Base-by-base conservation (phyloP, 2,888 invertebrate genomes). In the Stictocephala bisonia region DNA sequence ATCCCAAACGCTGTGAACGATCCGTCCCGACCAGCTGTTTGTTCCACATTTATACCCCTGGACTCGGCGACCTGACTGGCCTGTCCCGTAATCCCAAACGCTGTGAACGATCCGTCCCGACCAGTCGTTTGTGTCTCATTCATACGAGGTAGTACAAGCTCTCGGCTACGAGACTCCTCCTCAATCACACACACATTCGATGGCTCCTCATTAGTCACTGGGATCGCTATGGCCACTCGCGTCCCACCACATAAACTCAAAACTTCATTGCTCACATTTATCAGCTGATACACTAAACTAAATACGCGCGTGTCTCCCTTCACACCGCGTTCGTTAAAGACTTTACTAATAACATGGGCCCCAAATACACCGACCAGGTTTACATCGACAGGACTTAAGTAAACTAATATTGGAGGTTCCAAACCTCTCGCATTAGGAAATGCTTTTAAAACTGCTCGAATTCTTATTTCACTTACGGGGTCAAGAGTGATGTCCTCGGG, bases 151-250 rank as follows among this genome's bases (percentile, higher is more conserved):
- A n/a, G n/a, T n/a, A n/a, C n/a, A 20, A 58, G 31, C 29, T 29
- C 58, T 27, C 31, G 2, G 31, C 58, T 58, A 3, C 58, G n/a
- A 3, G 15, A 3, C 15, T 18, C 9, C 4, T 26, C 58, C 9
- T 3, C 58, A 58, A 58, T n/a, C 18, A 58, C 58, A 31, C 58
- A 58, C 3, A 58, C 58, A 31, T 58, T 58, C 7, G 20, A 9
- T 18, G 2, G 9, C 9, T 13, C 7, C 26, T 31, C 58, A 2
- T 3, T 3, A 58, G 7, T 20, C 6, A 3, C 58, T 4, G 58
- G 58, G 58, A 35, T 53, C 24, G 53, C 53, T 53, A 53, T 53
- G 53, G 53, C 53, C 53, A 53, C 27, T 53, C 53, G 53, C 58
- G 9, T 35, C 58, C 35, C 58, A 31, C 20, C 35, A 1, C 35